Conservation (phyloP, 2,888 invertebrate genomes). For the Yponomeuta sedellus region DNA sequence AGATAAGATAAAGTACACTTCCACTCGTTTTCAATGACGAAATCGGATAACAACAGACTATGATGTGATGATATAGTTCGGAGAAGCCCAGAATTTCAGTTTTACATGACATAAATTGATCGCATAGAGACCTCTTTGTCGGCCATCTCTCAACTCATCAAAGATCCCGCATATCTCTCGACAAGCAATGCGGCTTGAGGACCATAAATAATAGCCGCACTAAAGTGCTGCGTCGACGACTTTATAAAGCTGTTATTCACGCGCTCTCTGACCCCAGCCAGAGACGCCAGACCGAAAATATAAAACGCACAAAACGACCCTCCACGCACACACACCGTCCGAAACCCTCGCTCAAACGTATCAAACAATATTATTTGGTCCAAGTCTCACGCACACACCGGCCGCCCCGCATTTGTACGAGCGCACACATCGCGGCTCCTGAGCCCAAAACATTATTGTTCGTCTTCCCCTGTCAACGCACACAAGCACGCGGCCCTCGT, state of each 20-base stretch:
- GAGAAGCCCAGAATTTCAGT: too few species aligned
- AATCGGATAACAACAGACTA: too few species aligned
- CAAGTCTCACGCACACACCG: constrained; percentile 37
- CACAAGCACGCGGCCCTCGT: constrained; percentile 27
- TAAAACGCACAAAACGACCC: constrained; percentile 54
- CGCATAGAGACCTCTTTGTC: neutral
- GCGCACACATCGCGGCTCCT: constrained; percentile 12
- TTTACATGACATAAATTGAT: neutral
- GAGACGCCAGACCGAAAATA: constrained; percentile 44
- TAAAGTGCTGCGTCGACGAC: constrained; percentile 62
- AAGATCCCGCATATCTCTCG: neutral
- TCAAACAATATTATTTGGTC: constrained; percentile 32
- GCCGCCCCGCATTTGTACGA: constrained; percentile 9
- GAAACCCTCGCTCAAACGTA: constrained; percentile 61
- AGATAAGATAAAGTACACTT: too few species aligned
- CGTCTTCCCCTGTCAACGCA: constrained; percentile 21
- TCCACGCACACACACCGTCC: constrained; percentile 28
- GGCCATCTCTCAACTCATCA: neutral
- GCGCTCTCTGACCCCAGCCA: constrained; percentile 63
- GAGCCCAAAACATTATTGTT: constrained; percentile 26
- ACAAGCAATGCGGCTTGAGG: constrained; percentile 18
- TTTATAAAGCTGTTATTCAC: constrained; percentile 59
- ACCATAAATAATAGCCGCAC: constrained; percentile 48
- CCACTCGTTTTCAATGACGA: too few species aligned
- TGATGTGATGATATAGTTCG: too few species aligned